Conservation (phyloP, 2,797 vertebrate genomes). For the Eospalax fontanierii region DNA sequence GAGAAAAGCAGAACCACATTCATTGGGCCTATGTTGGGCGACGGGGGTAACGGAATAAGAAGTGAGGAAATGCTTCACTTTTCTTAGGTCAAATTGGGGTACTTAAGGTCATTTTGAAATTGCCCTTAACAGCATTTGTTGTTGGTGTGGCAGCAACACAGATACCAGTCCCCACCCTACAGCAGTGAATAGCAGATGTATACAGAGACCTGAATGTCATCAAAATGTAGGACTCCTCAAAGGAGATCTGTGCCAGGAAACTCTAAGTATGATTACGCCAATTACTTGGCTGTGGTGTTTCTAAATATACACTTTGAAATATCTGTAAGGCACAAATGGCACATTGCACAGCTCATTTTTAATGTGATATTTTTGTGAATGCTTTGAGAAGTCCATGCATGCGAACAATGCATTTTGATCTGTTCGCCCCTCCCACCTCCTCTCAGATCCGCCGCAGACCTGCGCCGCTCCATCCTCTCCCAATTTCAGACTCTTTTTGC, state of each 20-base stretch:
- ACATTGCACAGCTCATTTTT: background rate
- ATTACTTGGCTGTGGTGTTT: background rate
- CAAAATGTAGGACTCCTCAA: background rate
- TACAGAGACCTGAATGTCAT: background rate
- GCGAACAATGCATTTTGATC: background rate
- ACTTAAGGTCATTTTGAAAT: background rate
- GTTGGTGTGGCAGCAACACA: background rate
- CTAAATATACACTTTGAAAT: slow-evolving; percentile 5
- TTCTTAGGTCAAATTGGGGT: background rate
- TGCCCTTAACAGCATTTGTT: background rate
- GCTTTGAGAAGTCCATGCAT: background rate
- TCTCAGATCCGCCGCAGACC: background rate
- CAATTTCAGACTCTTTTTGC: background rate
- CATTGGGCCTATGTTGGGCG: background rate
- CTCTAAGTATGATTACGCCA: background rate
- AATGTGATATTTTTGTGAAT: background rate
- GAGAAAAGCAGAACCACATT: background rate
- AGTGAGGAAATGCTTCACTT: background rate
- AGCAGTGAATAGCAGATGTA: background rate
- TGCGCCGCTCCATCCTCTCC: background rate
- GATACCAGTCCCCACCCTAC: background rate
- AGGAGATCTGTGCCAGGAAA: background rate
- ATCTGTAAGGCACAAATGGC: background rate
- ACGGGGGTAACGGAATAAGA: background rate
- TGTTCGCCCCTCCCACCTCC: background rate